Conservation (phyloP, 2,113 vertebrate species). For the Xiphophorus hellerii region DNA sequence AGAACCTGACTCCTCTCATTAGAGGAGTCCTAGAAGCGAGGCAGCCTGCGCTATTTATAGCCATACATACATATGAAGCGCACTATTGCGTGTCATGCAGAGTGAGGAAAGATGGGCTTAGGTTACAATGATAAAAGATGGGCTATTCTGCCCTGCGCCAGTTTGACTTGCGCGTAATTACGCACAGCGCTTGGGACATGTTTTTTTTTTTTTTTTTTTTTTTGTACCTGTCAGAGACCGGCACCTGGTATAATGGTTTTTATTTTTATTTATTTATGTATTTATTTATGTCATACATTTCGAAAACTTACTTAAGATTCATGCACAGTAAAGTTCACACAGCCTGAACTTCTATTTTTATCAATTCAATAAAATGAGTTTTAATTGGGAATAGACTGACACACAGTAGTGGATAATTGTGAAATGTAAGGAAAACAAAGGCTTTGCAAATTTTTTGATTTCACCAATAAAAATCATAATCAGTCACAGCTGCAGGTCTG, state of each 20-base stretch:
- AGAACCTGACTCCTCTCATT: conserved; percentile 38
- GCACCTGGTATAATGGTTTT: not conserved
- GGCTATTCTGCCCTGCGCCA: conserved; percentile 10
- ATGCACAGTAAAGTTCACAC: too few species aligned
- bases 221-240: conserved; percentile 8
- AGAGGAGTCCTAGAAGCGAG: conserved; percentile 40
- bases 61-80: conserved; percentile 36
- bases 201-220: too few species aligned
- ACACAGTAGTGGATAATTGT: too few species aligned
- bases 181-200: conserved; percentile 23
- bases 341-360: too few species aligned
- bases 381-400: too few species aligned
- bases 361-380: too few species aligned
- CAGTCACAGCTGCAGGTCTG: not conserved
- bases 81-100: conserved; percentile 40
- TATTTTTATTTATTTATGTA: too few species aligned
- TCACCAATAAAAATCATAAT: too few species aligned
- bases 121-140: not conserved
- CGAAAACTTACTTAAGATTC: too few species aligned
- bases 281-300: too few species aligned
- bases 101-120: conserved; percentile 34
- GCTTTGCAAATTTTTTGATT: too few species aligned
- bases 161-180: conserved; percentile 58
- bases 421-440: too few species aligned
- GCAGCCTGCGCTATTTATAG: conserved; percentile 62